These are phyloP conservation scores for Cyprinodon diabolis DNA, from an alignment of 2,797 vertebrate genomes.

Conservation along the genomic window DNA sequence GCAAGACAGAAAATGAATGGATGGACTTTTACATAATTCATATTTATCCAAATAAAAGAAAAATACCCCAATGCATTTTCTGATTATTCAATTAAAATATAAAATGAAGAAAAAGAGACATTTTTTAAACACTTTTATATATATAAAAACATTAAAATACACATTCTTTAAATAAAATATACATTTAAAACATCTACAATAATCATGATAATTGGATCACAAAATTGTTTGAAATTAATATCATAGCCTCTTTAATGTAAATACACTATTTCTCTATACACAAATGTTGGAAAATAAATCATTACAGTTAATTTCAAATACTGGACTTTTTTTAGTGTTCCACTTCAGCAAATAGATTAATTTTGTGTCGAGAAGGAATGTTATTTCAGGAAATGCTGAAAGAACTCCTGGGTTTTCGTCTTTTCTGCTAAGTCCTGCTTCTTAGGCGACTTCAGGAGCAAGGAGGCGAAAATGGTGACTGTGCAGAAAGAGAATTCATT, in stretches of 20 bases:
- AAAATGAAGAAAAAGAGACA: background rate
- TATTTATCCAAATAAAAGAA: too few relatives aligned
- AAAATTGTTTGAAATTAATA: constrained; percentile 50
- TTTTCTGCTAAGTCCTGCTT: constrained; percentile 85
- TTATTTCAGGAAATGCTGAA: constrained; percentile 86
- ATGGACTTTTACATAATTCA: too few relatives aligned
- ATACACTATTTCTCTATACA: constrained; percentile 57
- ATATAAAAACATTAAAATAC: constrained; percentile 68
- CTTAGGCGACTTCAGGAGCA: constrained; percentile 84
- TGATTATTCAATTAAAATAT: background rate
- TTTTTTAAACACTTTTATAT: constrained; percentile 55
- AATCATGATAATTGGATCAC: constrained; percentile 57
- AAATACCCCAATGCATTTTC: background rate
- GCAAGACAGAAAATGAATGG: too few relatives aligned
- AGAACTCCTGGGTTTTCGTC: constrained; percentile 91
- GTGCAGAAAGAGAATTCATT: constrained; percentile 26
- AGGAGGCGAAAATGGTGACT: constrained; percentile 89
- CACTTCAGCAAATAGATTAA: constrained; percentile 51
- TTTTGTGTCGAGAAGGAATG: constrained; percentile 56
- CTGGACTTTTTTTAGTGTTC: constrained; percentile 69
- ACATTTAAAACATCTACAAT: constrained; percentile 70
- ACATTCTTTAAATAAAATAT: constrained; percentile 76
- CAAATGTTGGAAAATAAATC: constrained; percentile 55
- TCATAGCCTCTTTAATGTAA: constrained; percentile 45
- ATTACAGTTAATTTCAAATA: constrained; percentile 71